Evolutionary conservation across 2,113 vertebrate genomes (phyloP), one percentile per base, ranked within the genome.

Genomic region (Sus scrofa): DNA sequence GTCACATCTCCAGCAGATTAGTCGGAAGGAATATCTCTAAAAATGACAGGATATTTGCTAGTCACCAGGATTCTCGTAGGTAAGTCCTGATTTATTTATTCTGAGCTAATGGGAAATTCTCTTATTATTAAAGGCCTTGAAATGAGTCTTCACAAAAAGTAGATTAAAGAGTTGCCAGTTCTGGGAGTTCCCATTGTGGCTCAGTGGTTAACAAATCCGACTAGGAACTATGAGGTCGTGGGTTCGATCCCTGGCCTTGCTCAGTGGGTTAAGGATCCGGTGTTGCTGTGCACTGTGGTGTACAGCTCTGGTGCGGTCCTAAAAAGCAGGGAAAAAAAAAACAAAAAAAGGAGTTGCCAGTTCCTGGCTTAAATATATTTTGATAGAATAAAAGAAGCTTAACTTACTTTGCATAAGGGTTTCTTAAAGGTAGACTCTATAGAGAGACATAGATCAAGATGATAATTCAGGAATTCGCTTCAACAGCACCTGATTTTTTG

Each of bases 391-490:
- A 94, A 81, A 71, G 16, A 77, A 19, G 67, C 24, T 56, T 85
- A 63, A 39, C 15, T 92, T 95, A 92, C 5, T 91, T 86, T 16
- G 54, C 22, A 9, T 44, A n/a, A 65, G 18, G 16, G 13, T 71
- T 95, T 96, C 56, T 65, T 92, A 62, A 93, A 71, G 60, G 37
- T 81, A 34, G 27, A 79, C 3, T 87, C 14, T n/a, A 0, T 92
- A 14, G 13, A 73, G 39, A 74, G 26, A 34, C 44, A 30, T 52
- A 27, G 19, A 71, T 65, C 56, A 89, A 71, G 16, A 24, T 65
- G 26, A n/a, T 89, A 71, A 83, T 37, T 85, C 82, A 62, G 18
- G 50, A 65, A 65, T 96, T 86, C 83, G 34, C 39, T 89, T 85
- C 3, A 50, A 32, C 27, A 87, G 39, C 24, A 24, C 37, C 58